Conservation (phyloP, 2,113 vertebrate genomes). For the Antechinus stuartii region DNA sequence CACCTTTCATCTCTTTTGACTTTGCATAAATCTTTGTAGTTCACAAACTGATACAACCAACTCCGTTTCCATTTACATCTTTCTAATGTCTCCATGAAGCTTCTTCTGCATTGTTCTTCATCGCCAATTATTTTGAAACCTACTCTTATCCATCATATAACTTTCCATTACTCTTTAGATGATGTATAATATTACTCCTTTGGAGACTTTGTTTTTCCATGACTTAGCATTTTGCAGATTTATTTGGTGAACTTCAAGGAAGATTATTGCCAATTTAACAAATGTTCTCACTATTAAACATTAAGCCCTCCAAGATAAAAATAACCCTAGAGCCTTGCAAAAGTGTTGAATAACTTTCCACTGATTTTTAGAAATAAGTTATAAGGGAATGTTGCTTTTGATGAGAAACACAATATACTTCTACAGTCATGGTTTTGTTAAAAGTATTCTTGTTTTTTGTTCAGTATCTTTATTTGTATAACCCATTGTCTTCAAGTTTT, state of each 20-base stretch:
- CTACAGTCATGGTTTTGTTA: neutral
- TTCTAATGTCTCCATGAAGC: neutral
- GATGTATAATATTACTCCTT: neutral
- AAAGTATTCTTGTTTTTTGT: conserved; percentile 26
- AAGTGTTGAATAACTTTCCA: conserved; percentile 6
- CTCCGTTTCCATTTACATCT: neutral
- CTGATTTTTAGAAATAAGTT: conserved; percentile 17
- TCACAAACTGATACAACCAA: neutral
- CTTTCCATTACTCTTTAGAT: neutral
- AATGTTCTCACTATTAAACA: neutral
- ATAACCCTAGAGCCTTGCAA: neutral
- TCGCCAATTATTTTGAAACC: neutral
- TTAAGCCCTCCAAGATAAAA: conserved; percentile 29
- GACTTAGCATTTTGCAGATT: neutral
- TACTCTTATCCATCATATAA: neutral
- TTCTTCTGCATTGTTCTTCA: neutral
- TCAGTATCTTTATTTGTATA: conserved; percentile 38
- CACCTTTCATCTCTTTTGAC: neutral
- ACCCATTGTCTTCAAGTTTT: conserved; percentile 25
- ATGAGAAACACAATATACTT: conserved; percentile 10
- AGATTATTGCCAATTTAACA: neutral
- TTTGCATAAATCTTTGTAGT: neutral
- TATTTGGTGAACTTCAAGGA: neutral
- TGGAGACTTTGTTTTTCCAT: neutral
- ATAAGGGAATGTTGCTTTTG: neutral